Percentiles rank a stretch among this genome's conserved stretches.
phyloP scores from a whole-genome alignment of 2,797 vertebrate species.

The Spea hammondii region DNA sequence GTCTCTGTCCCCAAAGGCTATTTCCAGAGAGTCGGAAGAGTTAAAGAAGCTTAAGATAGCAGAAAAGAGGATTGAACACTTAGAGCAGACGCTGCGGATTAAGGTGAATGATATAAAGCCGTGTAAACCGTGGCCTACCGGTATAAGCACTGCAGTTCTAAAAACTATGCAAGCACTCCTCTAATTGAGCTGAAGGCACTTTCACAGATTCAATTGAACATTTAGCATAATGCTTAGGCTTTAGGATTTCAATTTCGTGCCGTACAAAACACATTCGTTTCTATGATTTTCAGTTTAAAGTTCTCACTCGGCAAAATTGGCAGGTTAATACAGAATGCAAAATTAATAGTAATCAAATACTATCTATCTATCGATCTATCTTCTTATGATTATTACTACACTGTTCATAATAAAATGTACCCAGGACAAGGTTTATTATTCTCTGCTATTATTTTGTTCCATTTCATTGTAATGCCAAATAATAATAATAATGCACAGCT shows the following conservation, averaged over 20 bases:
- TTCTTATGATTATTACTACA: too few species aligned
- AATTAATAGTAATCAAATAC: too few species aligned
- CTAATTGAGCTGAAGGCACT: conserved; percentile 39
- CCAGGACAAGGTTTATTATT: too few species aligned
- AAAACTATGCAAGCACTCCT: conserved; percentile 15
- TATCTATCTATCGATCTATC: too few species aligned
- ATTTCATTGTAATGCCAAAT: too few species aligned
- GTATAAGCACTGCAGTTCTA: conserved; percentile 52
- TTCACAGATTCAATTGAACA: conserved; percentile 7
- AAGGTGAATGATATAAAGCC: conserved; percentile 76
- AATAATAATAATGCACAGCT: too few species aligned
- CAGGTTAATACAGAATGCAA: background rate
- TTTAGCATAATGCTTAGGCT: conserved; percentile 20
- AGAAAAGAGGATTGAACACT: conserved; percentile 78
- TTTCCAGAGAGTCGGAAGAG: conserved; percentile 66
- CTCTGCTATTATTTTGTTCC: too few species aligned
- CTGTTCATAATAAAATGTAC: too few species aligned
- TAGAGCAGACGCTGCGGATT: conserved; percentile 80
- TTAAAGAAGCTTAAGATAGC: conserved; percentile 68
- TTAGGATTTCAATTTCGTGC: conserved; percentile 21
- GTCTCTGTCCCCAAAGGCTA: conserved; percentile 87
- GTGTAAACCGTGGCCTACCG: conserved; percentile 53
- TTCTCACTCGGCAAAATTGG: background rate
- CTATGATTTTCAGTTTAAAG: conserved; percentile 24
- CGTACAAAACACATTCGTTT: conserved; percentile 11